Conservation (phyloP, 2,888 invertebrate genomes). For the Cacoxenus indagator region DNA sequence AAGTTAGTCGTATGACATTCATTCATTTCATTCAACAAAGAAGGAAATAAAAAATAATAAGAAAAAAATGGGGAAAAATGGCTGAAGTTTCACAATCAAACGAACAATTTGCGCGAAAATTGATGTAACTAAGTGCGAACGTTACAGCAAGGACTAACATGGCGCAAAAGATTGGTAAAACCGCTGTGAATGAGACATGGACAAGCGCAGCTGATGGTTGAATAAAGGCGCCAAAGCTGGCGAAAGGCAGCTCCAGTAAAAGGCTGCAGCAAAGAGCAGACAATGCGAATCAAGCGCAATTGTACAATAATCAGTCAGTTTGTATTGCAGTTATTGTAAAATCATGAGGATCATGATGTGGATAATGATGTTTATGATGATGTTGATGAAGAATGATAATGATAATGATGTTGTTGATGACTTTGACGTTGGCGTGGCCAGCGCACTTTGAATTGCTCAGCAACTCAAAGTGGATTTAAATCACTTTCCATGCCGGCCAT, state of each 20-base stretch:
- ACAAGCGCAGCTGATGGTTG: neutral
- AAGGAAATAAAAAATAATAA: slow-evolving; percentile 18
- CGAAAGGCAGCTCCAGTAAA: neutral
- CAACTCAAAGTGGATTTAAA: neutral
- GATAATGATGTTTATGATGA: neutral
- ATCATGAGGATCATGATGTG: neutral
- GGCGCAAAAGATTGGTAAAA: neutral
- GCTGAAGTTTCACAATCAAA: slow-evolving; percentile 1
- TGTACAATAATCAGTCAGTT: slow-evolving; percentile 9
- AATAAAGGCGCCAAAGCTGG: neutral
- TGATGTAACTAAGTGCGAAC: slow-evolving; percentile 17
- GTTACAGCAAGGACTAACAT: neutral
- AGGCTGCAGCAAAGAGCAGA: too few species aligned
- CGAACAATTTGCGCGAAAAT: slow-evolving; percentile 19
- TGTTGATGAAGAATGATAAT: neutral
- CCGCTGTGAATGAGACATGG: neutral
- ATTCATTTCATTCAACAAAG: neutral
- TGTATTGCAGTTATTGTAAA: neutral
- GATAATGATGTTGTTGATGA: too few species aligned
- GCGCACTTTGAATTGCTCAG: neutral
- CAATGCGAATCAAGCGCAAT: slow-evolving; percentile 11
- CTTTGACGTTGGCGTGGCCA: neutral
- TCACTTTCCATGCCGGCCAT: neutral
- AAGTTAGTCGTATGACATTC: slow-evolving; percentile 2
- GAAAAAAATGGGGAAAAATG: neutral